Evolutionary conservation across 1,140 invertebrate species (phyloP), one percentile per base, ranked within the genome.

Genomic region (Nomia melanderi): DNA sequence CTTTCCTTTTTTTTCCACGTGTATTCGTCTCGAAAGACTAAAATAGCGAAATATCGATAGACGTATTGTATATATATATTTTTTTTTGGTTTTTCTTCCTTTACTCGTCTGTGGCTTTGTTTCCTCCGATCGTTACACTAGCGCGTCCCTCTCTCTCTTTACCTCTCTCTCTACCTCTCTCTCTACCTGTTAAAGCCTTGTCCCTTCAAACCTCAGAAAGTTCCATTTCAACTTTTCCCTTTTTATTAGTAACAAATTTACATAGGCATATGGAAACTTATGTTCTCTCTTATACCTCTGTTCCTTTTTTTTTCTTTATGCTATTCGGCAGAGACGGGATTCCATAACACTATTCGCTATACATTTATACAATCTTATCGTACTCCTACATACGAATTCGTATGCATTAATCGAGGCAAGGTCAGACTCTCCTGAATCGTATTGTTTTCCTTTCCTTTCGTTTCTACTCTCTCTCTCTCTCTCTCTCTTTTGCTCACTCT

Each of bases 281-380:
- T 77, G 79, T 50, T 86, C 44, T 77, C 44, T 79, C 72, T 44
- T 71, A 80, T 84, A 80, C 53, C 79, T 84, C 83, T 81, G 70
- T 88, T 78, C 47, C n/a, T 50, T 50, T 14, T 50, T 50, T 50
- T 50, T 50, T 50, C 47, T 50, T 50, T 50, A n/a, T 86, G 79
- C 77, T 79, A 83, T 79, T 88, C 83, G 83, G 81, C 85, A 83
- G 84, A 86, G 83, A 86, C 75, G 82, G 79, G 81, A 82, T 84
- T 79, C 75, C 79, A 82, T 88, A 89, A 89, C 83, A 86, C 82
- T 89, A 90, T 83, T 88, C 86, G 84, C 88, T 92, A 91, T 92
- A 92, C 90, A 92, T 92, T 91, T 91, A 88, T 91, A 91, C 90
- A 91, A 91, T 83, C 82, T 87, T 84, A 87, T 81, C 78, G 62